A percentile compares a stretch with the other conserved stretches of the same genome.
These are phyloP conservation scores for Ctenosaura bakeri DNA, from an alignment of 2,797 vertebrate genomes.

Conservation along the genomic window DNA sequence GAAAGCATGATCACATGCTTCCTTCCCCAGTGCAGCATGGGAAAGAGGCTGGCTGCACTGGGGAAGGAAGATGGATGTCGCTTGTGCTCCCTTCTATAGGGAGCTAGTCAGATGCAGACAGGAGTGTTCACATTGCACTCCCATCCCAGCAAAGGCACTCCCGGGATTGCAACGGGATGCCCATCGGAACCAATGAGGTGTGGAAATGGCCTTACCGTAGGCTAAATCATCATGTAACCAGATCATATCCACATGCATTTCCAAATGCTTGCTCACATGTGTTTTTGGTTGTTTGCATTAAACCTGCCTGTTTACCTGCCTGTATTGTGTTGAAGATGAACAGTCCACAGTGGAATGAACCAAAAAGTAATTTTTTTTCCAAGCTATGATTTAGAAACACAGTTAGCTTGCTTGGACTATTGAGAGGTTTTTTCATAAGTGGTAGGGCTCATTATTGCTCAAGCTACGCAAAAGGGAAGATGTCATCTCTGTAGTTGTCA, in stretches of 20 bases:
- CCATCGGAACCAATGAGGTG: accelerated
- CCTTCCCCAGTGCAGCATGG: too few species aligned
- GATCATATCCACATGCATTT: background rate
- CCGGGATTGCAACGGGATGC: too few species aligned
- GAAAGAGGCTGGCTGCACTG: too few species aligned
- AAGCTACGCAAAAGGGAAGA: background rate
- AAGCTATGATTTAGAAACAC: background rate
- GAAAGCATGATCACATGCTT: too few species aligned
- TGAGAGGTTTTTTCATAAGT: background rate
- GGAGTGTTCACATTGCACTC: too few species aligned
- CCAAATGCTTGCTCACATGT: background rate
- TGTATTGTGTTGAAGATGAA: background rate
- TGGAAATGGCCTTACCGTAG: background rate
- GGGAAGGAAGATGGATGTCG: too few species aligned
- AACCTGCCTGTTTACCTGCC: background rate
- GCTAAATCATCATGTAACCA: background rate
- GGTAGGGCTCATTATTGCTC: background rate
- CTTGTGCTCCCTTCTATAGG: too few species aligned
- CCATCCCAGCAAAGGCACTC: too few species aligned
- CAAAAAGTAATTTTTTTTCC: too few species aligned
- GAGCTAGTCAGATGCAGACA: too few species aligned
- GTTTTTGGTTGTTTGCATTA: background rate
- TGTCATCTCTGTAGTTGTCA: background rate
- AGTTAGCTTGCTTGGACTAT: background rate
- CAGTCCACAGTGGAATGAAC: background rate